phyloP scores from a whole-genome alignment of 2,888 invertebrate species.

The Mellilla xanthometata region DNA sequence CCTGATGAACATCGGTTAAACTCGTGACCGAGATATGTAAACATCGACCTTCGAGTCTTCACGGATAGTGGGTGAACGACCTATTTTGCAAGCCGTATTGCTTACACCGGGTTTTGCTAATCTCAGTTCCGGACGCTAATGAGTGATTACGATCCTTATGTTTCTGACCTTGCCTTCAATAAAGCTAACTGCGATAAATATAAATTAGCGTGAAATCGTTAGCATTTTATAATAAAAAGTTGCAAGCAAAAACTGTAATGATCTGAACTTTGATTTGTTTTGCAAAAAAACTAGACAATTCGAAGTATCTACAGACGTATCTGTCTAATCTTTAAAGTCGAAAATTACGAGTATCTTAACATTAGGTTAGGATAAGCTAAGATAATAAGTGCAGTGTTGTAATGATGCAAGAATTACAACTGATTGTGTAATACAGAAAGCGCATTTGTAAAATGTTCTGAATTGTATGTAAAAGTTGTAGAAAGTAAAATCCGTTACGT shows the following conservation, averaged over 20 bases:
- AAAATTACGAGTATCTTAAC: conserved; percentile 39
- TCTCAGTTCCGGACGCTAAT: conserved; percentile 26
- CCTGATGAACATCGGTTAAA: conserved; percentile 34
- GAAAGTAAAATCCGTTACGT: conserved; percentile 41
- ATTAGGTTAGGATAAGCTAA: conserved; percentile 43
- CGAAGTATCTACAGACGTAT: conserved; percentile 11
- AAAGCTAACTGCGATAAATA: neutral
- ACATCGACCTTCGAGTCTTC: conserved; percentile 50
- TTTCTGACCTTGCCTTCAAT: conserved; percentile 14
- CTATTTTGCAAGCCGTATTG: conserved; percentile 42
- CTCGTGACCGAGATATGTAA: conserved; percentile 45
- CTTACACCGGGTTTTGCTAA: conserved; percentile 21
- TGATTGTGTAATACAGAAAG: conserved; percentile 51
- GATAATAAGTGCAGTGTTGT: conserved; percentile 41
- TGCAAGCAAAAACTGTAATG: neutral
- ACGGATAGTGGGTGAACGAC: conserved; percentile 53
- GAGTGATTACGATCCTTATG: conserved; percentile 6
- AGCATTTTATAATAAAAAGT: neutral
- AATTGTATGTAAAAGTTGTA: conserved; percentile 38
- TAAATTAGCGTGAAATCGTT: neutral
- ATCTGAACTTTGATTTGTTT: neutral
- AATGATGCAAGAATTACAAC: conserved; percentile 18
- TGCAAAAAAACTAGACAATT: conserved; percentile 2
- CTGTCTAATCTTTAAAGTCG: conserved; percentile 31
- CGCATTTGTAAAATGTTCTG: conserved; percentile 46